Evolutionary conservation across 2,113 vertebrate species (phyloP).

Genomic region (Indicator maculatus): DNA sequence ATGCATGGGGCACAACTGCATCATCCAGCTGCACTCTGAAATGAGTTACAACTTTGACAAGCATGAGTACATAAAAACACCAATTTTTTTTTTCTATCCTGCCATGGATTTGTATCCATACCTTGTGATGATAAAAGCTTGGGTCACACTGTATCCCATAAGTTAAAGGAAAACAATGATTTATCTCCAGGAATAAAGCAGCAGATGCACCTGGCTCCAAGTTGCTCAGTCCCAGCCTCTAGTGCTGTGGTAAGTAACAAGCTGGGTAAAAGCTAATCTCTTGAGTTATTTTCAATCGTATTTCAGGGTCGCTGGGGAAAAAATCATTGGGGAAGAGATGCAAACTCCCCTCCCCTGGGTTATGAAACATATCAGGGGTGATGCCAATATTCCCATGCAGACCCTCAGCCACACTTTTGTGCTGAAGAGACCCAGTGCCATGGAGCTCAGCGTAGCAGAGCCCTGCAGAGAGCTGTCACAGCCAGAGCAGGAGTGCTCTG

Average conservation of each 20-base stretch:
- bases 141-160: not conserved
- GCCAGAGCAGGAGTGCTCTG: not conserved
- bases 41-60: not conserved
- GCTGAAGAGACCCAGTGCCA: not conserved
- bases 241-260: not conserved
- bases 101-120: not conserved
- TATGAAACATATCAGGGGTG: not conserved
- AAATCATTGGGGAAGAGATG: not conserved
- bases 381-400: not conserved
- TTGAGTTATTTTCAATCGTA: not conserved
- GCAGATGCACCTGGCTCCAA: not conserved
- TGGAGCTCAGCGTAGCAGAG: not conserved
- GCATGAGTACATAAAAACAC: not conserved
- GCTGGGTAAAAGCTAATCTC: not conserved
- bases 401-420: accelerated
- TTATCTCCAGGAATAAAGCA: not conserved
- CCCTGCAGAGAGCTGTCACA: not conserved
- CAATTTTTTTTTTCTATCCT: not conserved
- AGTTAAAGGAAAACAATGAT: not conserved
- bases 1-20: accelerated
- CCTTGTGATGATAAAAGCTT: not conserved
- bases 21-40: not conserved
- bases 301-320: not conserved
- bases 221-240: not conserved
- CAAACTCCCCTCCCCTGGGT: not conserved